phyloP scores from a whole-genome alignment of 2,888 invertebrate genomes.

The Actias luna region DNA sequence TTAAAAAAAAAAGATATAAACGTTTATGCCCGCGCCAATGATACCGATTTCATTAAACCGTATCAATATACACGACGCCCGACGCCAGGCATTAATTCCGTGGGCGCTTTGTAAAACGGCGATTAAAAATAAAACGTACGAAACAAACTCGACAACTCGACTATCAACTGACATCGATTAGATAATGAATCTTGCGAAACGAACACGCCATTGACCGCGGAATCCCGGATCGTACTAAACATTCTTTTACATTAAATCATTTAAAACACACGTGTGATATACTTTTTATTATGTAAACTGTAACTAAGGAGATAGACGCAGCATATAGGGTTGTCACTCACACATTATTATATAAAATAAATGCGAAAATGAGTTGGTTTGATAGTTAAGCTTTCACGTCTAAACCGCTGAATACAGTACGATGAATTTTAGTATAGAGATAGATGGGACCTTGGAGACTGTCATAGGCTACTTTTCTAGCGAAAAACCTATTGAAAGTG shows the following conservation, averaged over 20 bases:
- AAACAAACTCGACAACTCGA: not conserved
- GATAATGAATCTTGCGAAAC: not conserved
- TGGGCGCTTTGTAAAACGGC: not conserved
- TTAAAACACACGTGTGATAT: not conserved
- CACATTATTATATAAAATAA: no score
- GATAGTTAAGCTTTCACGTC: no score
- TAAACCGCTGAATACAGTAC: no score
- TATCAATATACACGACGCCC: not conserved
- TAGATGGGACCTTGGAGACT: no score
- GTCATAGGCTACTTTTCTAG: no score
- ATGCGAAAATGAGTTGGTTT: no score
- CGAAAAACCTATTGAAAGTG: no score
- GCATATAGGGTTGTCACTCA: not conserved
- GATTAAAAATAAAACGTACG: not conserved
- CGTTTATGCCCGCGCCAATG: not conserved
- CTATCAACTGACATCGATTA: not conserved
- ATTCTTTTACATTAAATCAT: constrained; percentile 3
- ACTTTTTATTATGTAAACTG: not conserved
- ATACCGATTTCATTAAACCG: constrained; percentile 3
- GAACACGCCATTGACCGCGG: not conserved
- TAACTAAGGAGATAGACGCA: not conserved
- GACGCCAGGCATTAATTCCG: not conserved
- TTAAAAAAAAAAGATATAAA: not conserved
- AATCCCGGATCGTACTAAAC: constrained; percentile 1
- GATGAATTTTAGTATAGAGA: no score